phyloP scores from a whole-genome alignment of 1,140 invertebrate genomes.

The Argopecten irradians region DNA sequence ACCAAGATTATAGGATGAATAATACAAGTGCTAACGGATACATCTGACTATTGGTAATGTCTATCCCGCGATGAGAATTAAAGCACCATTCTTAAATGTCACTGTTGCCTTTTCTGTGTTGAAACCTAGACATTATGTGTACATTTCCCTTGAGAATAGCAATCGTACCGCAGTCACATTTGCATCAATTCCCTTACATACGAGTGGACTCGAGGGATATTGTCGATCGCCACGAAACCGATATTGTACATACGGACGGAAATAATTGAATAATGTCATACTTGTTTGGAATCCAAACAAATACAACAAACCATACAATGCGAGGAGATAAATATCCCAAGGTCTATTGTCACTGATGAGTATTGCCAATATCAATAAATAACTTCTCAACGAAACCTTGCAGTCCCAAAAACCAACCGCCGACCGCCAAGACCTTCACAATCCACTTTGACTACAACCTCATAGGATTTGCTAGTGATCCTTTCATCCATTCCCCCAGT shows the following conservation, averaged over 20 bases:
- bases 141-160: background rate
- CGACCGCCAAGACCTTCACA: too few species aligned
- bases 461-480: too few species aligned
- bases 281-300: background rate
- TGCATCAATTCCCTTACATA: background rate
- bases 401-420: too few species aligned
- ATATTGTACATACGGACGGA: background rate
- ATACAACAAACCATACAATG: background rate
- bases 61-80: background rate
- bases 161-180: background rate
- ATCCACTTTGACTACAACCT: too few species aligned
- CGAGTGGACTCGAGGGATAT: background rate
- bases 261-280: background rate
- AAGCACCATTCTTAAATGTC: background rate
- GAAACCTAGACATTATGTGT: background rate
- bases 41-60: background rate
- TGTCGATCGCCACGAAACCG: background rate
- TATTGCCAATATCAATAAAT: background rate
- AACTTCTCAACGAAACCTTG: too few species aligned
- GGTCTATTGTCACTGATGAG: background rate
- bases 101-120: background rate
- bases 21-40: background rate
- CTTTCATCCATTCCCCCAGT: too few species aligned
- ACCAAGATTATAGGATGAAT: background rate
- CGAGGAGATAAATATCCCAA: background rate